Conservation (phyloP, 2,113 vertebrate species). For the Misgurnus anguillicaudatus region DNA sequence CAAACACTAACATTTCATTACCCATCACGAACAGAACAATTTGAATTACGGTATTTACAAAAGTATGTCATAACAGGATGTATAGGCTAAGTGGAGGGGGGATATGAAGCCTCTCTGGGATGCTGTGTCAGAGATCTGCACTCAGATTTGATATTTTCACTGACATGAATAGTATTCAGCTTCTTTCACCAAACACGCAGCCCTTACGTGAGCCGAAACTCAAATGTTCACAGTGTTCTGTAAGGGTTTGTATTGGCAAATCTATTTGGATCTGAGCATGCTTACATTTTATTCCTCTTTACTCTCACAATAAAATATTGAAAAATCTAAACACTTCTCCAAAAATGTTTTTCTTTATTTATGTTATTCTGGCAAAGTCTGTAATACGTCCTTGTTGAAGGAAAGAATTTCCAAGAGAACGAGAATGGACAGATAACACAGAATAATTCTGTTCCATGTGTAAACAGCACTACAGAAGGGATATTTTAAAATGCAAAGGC, state of each 20-base stretch:
- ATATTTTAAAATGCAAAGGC: neutral
- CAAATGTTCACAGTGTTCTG: slow-evolving; percentile 33
- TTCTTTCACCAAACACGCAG: slow-evolving; percentile 14
- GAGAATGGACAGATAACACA: slow-evolving; percentile 16
- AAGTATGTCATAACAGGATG: slow-evolving; percentile 52
- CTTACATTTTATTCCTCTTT: slow-evolving; percentile 39
- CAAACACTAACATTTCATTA: neutral
- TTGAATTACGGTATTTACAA: slow-evolving; percentile 27
- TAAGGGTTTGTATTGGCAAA: neutral
- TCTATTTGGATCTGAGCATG: slow-evolving; percentile 25
- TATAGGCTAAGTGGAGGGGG: too few species aligned
- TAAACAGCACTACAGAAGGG: slow-evolving; percentile 9
- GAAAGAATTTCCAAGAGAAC: slow-evolving; percentile 14
- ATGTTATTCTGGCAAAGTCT: slow-evolving; percentile 15
- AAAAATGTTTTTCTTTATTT: slow-evolving; percentile 38
- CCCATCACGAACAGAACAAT: slow-evolving; percentile 13
- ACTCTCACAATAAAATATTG: slow-evolving; percentile 39
- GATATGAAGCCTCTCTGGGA: too few species aligned
- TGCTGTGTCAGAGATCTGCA: too few species aligned
- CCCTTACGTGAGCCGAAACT: neutral
- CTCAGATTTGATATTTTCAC: neutral
- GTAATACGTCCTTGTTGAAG: neutral
- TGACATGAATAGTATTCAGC: slow-evolving; percentile 31
- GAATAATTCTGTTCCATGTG: neutral
- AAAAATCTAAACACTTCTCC: slow-evolving; percentile 37